Conservation (phyloP, 2,888 invertebrate genomes). For the Mesoligia furuncula region DNA sequence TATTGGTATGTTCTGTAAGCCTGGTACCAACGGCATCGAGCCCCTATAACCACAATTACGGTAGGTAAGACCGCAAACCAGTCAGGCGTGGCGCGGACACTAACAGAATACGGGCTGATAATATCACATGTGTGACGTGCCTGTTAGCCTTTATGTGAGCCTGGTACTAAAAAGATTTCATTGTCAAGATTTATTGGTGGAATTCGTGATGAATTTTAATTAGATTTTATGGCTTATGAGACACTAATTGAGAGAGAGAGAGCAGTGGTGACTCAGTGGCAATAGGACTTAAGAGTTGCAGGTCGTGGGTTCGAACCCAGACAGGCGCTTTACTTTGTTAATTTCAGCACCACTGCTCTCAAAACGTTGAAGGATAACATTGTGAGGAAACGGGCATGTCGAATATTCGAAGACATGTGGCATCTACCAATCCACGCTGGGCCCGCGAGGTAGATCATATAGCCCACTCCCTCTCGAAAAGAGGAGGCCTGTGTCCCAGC, state of each 20-base stretch:
- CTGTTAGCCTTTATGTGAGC: conserved; percentile 35
- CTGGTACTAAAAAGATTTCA: conserved; percentile 34
- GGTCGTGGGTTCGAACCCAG: no score
- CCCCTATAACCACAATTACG: conserved; percentile 65
- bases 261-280: no score
- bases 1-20: conserved; percentile 44
- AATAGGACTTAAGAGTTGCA: no score
- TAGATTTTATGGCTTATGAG: background rate
- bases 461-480: no score
- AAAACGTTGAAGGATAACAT: no score
- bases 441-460: no score
- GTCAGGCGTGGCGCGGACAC: conserved; percentile 60
- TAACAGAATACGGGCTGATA: conserved; percentile 60
- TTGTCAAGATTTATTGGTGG: background rate
- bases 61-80: conserved; percentile 62
- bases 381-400: no score
- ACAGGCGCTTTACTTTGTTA: no score
- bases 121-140: conserved; percentile 54
- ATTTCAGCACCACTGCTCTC: no score
- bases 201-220: background rate
- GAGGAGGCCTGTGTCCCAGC: no score
- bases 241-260: background rate
- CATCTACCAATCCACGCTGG: no score
- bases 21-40: conserved; percentile 48
- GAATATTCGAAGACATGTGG: no score